These are phyloP conservation scores for Montipora capitata DNA, from an alignment of 92 coral and sea anemone genomes.

Conservation along the genomic window DNA sequence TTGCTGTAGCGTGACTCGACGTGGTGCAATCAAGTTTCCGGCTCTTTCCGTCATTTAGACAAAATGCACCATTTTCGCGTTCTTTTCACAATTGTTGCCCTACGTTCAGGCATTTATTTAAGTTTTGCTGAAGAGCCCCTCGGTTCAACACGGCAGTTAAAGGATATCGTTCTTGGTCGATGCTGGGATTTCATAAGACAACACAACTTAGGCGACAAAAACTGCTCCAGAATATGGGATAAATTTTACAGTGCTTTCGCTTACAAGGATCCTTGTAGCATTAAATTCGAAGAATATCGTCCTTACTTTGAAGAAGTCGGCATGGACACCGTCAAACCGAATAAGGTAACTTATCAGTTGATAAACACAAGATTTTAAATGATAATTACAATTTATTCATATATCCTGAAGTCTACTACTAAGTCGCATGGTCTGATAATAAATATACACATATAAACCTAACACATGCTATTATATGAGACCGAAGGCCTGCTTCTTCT, in stretches of 20 bases:
- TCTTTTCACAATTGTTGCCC: neutral
- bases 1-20: no score
- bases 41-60: neutral
- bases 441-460: no score
- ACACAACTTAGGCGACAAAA: conserved; percentile 12
- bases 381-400: no score
- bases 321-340: conserved; percentile 38
- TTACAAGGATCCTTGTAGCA: conserved; percentile 72
- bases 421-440: no score
- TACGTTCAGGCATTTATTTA: neutral
- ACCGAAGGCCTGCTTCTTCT: no score
- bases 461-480: no score
- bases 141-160: conserved; percentile 69
- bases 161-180: conserved; percentile 74
- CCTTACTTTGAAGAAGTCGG: conserved; percentile 71
- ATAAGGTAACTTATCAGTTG: conserved; percentile 21
- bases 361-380: no score
- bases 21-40: neutral
- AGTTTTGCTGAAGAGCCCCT: neutral
- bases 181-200: conserved; percentile 65
- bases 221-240: conserved; percentile 74
- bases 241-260: conserved; percentile 69
- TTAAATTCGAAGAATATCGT: conserved; percentile 65
- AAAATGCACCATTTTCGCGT: neutral
- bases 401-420: no score